Evolutionary conservation across 2,797 vertebrate genomes (phyloP).

Genomic region (Paratrypauchen microcephalus): DNA sequence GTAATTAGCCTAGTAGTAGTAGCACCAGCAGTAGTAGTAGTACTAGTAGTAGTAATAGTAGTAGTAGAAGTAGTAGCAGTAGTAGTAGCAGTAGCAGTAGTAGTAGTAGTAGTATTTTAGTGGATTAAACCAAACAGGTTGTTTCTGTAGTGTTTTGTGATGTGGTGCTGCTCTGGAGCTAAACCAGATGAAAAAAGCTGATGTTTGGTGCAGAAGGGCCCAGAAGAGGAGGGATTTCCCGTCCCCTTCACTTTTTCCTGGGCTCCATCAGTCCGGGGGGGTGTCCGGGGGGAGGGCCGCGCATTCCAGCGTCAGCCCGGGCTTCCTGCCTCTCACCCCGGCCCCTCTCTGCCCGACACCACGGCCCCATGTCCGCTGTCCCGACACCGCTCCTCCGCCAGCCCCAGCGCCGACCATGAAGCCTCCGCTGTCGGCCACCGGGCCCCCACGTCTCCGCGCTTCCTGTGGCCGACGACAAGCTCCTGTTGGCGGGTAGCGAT

Average conservation of each 20-base stretch:
- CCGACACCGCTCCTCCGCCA: background rate
- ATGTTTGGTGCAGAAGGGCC: no score
- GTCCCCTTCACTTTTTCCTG: constrained; percentile 35
- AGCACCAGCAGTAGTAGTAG: no score
- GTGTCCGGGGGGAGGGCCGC: constrained; percentile 27
- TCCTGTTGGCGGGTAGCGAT: background rate
- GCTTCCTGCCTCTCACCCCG: constrained; percentile 10
- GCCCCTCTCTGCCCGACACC: background rate
- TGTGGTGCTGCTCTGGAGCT: no score
- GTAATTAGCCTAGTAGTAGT: no score
- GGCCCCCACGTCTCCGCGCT: constrained; percentile 27
- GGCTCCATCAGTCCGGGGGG: constrained; percentile 21
- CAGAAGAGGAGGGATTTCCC: constrained; percentile 51
- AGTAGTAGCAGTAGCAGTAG: no score
- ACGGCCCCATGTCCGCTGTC: background rate
- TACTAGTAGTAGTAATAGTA: no score
- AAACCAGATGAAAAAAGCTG: no score
- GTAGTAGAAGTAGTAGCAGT: no score
- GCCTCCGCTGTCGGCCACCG: constrained; percentile 15
- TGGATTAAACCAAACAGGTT: no score
- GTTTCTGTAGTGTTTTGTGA: no score
- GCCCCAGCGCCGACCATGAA: background rate
- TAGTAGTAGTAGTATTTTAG: no score
- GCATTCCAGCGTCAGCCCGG: constrained; percentile 62
- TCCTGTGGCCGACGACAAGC: background rate